Conservation (phyloP, 2,113 vertebrate species). For the Tonatia bakeri region DNA sequence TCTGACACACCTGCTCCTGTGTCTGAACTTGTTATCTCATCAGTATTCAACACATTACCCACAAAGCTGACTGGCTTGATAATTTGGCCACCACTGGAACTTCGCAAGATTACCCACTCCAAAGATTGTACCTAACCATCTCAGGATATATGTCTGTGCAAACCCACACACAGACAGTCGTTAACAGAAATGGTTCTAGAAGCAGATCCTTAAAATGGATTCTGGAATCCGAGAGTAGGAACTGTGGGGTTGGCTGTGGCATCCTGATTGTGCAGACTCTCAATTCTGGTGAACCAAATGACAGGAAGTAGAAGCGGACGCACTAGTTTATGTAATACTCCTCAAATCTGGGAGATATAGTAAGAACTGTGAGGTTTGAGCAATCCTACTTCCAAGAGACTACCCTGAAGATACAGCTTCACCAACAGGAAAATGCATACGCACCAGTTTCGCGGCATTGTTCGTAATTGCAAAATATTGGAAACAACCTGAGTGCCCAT, state of each 20-base stretch:
- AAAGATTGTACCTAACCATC: neutral
- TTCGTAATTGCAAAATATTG: neutral
- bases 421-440: neutral
- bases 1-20: neutral
- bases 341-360: neutral
- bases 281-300: neutral
- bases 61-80: neutral
- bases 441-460: neutral
- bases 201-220: neutral
- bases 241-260: neutral
- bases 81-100: neutral
- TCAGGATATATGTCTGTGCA: neutral
- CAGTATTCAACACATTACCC: neutral
- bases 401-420: neutral
- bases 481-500: neutral
- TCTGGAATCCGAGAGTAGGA: neutral
- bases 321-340: neutral
- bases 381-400: neutral
- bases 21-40: neutral
- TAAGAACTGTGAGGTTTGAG: neutral
- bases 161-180: neutral
- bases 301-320: neutral
- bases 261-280: neutral
- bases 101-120: neutral
- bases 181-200: neutral